phyloP scores from a whole-genome alignment of 2,888 invertebrate species.

The Ornithoptera alexandrae region DNA sequence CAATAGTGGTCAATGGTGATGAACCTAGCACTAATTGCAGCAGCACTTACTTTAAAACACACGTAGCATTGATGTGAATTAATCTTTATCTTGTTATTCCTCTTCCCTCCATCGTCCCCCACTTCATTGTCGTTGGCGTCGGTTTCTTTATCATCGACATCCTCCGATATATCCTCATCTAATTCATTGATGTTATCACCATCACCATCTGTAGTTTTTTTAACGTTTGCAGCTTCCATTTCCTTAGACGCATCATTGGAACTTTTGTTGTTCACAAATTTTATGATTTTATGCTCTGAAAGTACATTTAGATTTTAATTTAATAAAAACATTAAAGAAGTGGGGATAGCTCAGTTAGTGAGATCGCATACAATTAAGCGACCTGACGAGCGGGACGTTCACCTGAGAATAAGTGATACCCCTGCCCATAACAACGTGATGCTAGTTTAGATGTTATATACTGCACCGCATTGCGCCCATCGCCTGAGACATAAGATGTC shows the following conservation, averaged over 20 bases:
- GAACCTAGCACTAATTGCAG: no score
- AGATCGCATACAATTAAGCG: no score
- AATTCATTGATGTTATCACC: constrained; percentile 14
- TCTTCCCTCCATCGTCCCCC: constrained; percentile 27
- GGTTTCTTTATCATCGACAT: constrained; percentile 14
- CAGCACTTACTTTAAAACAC: constrained; percentile 56
- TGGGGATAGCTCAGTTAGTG: no score
- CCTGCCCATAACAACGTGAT: no score
- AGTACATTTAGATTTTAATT: no score
- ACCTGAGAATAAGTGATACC: no score
- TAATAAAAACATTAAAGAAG: no score
- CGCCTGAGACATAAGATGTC: no score
- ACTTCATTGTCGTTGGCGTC: constrained; percentile 29
- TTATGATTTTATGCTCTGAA: constrained; percentile 13
- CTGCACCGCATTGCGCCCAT: no score
- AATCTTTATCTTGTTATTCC: constrained; percentile 41
- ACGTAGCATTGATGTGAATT: constrained; percentile 63
- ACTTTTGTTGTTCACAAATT: constrained; percentile 11
- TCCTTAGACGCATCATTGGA: background rate
- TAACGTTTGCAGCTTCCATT: background rate
- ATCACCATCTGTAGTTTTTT: background rate
- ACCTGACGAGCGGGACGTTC: no score
- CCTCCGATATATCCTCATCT: constrained; percentile 18
- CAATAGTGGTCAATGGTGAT: no score
- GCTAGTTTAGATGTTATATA: no score